Evolutionary conservation across 2,888 invertebrate genomes (phyloP).

Genomic region (Cataglyphis livida): DNA sequence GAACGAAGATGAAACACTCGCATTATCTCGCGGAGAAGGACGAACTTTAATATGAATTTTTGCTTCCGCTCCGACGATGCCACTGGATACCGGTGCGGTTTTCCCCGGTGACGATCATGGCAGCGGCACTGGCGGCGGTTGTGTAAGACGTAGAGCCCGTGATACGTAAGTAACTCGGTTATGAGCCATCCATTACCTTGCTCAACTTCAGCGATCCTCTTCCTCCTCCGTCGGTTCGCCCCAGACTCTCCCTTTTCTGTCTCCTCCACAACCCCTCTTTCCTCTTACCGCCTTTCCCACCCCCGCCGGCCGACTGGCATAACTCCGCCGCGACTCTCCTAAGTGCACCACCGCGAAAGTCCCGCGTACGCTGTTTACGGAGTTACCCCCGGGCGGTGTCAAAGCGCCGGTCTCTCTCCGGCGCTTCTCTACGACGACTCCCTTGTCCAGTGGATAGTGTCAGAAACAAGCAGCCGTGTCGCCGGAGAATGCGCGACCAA

Average conservation of each 20-base stretch:
- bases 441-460: slow-evolving; percentile 55
- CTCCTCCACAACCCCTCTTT: not conserved
- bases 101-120: slow-evolving; percentile 32
- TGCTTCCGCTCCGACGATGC: slow-evolving; percentile 24
- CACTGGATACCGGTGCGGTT: slow-evolving; percentile 15
- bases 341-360: slow-evolving; percentile 72
- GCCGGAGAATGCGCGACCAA: slow-evolving; percentile 37
- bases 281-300: slow-evolving; percentile 20
- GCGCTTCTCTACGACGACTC: slow-evolving; percentile 27
- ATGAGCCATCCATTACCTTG: slow-evolving; percentile 79
- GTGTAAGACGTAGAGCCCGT: slow-evolving; percentile 60
- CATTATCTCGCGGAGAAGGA: slow-evolving; percentile 45
- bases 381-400: slow-evolving; percentile 74
- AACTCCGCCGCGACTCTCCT: slow-evolving; percentile 67
- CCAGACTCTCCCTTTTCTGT: slow-evolving; percentile 41
- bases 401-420: slow-evolving; percentile 62
- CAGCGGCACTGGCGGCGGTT: slow-evolving; percentile 28
- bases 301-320: slow-evolving; percentile 55
- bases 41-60: slow-evolving; percentile 66
- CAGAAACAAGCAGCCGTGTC: slow-evolving; percentile 52
- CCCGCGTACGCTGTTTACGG: slow-evolving; percentile 74
- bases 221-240: slow-evolving; percentile 58
- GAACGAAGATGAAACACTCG: slow-evolving; percentile 47
- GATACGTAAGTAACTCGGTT: slow-evolving; percentile 79
- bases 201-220: slow-evolving; percentile 73